Evolutionary conservation across 2,113 vertebrate species (phyloP).

Genomic region (Enhydra lutris): DNA sequence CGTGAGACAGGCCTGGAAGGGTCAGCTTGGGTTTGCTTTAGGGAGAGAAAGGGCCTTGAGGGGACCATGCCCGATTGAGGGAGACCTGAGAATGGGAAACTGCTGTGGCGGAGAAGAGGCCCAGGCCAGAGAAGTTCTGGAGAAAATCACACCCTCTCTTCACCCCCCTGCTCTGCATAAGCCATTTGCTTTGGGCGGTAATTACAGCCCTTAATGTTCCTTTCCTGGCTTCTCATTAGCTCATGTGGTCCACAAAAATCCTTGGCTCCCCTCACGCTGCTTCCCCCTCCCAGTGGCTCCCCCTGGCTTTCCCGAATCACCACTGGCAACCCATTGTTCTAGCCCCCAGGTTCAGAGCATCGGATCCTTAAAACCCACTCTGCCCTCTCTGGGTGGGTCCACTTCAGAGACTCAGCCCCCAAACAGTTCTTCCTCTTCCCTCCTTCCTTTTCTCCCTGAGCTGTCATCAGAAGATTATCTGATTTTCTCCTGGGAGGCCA

Average conservation of each 20-base stretch:
- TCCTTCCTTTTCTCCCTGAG: neutral
- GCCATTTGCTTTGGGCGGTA: conserved; percentile 38
- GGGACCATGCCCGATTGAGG: neutral
- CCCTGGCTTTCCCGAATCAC: neutral
- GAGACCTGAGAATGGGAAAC: neutral
- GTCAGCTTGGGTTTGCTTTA: neutral
- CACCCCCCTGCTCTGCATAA: neutral
- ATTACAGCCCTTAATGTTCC: conserved; percentile 55
- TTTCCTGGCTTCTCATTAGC: conserved; percentile 59
- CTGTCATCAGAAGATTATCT: conserved; percentile 36
- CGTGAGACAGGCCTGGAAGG: neutral
- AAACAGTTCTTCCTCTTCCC: neutral
- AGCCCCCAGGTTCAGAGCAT: neutral
- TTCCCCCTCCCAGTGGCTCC: neutral
- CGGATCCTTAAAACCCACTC: neutral
- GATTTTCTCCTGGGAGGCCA: conserved; percentile 24
- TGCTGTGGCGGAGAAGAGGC: neutral
- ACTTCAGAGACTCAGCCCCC: neutral
- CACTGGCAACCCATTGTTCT: neutral
- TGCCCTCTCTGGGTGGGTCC: neutral
- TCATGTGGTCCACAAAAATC: conserved; percentile 47
- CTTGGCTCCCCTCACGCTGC: neutral
- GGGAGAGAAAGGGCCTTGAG: neutral
- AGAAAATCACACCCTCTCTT: neutral
- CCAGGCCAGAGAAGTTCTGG: neutral